phyloP scores from a whole-genome alignment of 2,797 vertebrate species.

The Florisuga fusca region DNA sequence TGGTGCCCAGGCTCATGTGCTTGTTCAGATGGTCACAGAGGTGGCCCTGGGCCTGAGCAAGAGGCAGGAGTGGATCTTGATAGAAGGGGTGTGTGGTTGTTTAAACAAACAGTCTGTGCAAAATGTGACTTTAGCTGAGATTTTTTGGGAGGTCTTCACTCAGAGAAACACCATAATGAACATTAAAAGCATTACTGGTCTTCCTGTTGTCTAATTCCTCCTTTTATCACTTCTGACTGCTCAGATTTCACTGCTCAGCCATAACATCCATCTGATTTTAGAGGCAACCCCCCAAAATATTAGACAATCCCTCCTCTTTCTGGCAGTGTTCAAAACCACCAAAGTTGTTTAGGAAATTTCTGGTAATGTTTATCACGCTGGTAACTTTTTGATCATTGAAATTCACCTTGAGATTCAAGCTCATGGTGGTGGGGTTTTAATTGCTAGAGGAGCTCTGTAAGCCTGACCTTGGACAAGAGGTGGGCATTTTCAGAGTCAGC shows the following conservation, averaged over 20 bases:
- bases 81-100: too few relatives aligned
- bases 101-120: background rate
- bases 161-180: background rate
- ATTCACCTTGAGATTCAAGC: background rate
- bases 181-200: background rate
- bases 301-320: background rate
- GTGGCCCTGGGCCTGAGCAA: background rate
- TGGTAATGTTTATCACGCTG: background rate
- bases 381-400: background rate
- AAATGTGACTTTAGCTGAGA: background rate
- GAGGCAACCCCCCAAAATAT: background rate
- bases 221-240: background rate
- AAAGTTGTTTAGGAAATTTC: background rate
- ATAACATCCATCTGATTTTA: background rate
- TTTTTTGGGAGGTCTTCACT: background rate
- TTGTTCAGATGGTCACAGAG: rapidly evolving
- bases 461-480: background rate
- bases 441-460: background rate
- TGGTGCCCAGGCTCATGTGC: background rate
- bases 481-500: background rate
- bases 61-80: background rate
- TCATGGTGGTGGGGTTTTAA: background rate
- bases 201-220: background rate
- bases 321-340: background rate
- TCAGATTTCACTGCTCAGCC: background rate